phyloP scores from a whole-genome alignment of 1,140 invertebrate genomes.

The Drosophila orosa region DNA sequence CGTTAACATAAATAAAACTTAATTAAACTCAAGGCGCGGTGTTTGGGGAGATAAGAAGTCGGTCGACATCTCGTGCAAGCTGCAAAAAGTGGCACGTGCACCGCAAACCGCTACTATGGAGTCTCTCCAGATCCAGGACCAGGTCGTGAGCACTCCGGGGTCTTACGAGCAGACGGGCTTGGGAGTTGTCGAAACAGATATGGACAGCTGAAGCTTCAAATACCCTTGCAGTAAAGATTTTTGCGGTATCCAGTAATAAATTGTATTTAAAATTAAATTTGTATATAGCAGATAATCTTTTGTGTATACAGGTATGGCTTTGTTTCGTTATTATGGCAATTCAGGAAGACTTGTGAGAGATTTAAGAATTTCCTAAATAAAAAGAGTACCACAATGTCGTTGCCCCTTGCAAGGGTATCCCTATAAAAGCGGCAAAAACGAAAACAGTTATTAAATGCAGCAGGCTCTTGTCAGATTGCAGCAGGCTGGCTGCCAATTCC shows the following conservation, averaged over 20 bases:
- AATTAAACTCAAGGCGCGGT: conserved; percentile 74
- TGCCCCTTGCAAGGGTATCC: conserved; percentile 21
- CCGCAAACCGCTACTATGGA: conserved; percentile 36
- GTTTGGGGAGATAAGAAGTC: conserved; percentile 57
- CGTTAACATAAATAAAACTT: conserved; percentile 80
- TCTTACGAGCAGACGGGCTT: conserved; percentile 18
- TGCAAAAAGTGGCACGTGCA: conserved; percentile 78
- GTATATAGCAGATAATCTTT: too few relatives aligned
- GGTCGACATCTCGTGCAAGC: conserved; percentile 65
- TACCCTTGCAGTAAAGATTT: not conserved
- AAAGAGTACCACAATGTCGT: too few relatives aligned
- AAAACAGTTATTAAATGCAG: conserved; percentile 83
- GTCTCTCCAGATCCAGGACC: conserved; percentile 12
- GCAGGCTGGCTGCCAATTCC: conserved; percentile 60
- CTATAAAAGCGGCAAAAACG: conserved; percentile 64
- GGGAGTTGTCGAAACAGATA: not conserved
- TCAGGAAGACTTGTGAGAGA: too few relatives aligned
- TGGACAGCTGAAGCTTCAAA: not conserved
- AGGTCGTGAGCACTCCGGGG: conserved; percentile 67
- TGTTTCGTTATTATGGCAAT: not conserved
- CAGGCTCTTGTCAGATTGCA: conserved; percentile 79
- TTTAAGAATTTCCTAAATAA: not conserved
- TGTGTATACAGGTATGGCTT: not conserved
- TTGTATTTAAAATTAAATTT: not conserved
- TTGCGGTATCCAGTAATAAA: too few relatives aligned